Evolutionary conservation across 2,888 invertebrate species (phyloP).

Genomic region (Hypsopygia costalis): DNA sequence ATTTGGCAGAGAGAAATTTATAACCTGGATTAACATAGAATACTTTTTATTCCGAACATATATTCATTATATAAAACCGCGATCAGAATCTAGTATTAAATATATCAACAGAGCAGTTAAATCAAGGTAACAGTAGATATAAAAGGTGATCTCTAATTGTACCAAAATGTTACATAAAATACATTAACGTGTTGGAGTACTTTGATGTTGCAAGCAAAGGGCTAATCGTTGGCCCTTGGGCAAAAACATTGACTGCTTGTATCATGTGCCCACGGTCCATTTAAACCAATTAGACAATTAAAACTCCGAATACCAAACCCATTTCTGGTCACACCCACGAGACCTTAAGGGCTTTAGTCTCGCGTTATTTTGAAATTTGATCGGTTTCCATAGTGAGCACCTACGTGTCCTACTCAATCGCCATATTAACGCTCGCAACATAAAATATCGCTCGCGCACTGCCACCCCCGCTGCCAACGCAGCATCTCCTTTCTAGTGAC

Average conservation of each 20-base stretch:
- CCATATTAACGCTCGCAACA: no score
- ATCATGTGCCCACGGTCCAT: background rate
- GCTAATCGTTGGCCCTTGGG: constrained; percentile 5
- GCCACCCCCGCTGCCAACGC: no score
- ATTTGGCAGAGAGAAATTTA: no score
- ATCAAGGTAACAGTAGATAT: background rate
- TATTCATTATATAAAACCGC: no score
- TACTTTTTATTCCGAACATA: no score
- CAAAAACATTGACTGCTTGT: constrained; percentile 1
- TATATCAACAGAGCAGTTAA: background rate
- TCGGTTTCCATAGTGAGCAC: no score
- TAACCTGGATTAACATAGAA: no score
- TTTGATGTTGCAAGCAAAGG: constrained; percentile 8
- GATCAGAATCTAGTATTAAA: no score
- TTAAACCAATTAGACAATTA: constrained; percentile 8
- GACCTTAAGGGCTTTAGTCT: background rate
- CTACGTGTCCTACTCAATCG: no score
- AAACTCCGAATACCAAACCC: background rate
- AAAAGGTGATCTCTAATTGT: background rate
- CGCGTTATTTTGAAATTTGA: background rate
- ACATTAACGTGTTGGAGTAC: background rate
- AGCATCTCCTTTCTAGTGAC: no score
- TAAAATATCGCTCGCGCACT: no score
- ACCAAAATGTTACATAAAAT: background rate
- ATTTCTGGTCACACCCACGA: background rate